Conservation (phyloP, 2,113 vertebrate genomes). For the Ptyas mucosa region DNA sequence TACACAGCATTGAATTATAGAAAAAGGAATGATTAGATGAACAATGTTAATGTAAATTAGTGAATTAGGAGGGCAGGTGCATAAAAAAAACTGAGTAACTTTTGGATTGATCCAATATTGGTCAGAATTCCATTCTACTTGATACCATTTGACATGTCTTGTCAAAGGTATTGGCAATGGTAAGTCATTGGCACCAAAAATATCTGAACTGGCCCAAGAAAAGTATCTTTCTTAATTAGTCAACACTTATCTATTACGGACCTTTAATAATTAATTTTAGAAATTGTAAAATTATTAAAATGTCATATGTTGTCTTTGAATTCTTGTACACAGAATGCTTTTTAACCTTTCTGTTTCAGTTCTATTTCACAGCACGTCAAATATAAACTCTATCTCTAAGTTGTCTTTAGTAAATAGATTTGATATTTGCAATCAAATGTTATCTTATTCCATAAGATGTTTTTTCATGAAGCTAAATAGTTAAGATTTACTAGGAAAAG, state of each 20-base stretch:
- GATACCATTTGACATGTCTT: not conserved
- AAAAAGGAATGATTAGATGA: not conserved
- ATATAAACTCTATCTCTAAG: not conserved
- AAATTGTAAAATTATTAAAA: not conserved
- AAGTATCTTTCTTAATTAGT: not conserved
- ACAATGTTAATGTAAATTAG: not conserved
- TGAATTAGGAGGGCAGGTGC: accelerated
- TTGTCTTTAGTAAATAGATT: not conserved
- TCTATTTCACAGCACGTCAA: not conserved
- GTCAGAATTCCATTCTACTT: not conserved
- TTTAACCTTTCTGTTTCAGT: not conserved
- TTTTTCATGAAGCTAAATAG: not conserved
- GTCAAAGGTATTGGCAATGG: not conserved
- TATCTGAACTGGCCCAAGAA: not conserved
- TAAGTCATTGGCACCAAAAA: not conserved
- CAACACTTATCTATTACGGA: not conserved
- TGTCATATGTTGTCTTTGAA: not conserved
- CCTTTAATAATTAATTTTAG: not conserved
- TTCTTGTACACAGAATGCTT: not conserved
- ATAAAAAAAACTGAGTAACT: not conserved
- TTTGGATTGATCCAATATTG: not conserved
- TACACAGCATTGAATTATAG: not conserved
- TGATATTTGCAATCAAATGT: not conserved
- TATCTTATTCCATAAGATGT: not conserved
- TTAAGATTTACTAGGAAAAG: not conserved